Evolutionary conservation across 2,113 vertebrate genomes (phyloP), one percentile per base, ranked within the genome.

Genomic region (Carassius gibelio): DNA sequence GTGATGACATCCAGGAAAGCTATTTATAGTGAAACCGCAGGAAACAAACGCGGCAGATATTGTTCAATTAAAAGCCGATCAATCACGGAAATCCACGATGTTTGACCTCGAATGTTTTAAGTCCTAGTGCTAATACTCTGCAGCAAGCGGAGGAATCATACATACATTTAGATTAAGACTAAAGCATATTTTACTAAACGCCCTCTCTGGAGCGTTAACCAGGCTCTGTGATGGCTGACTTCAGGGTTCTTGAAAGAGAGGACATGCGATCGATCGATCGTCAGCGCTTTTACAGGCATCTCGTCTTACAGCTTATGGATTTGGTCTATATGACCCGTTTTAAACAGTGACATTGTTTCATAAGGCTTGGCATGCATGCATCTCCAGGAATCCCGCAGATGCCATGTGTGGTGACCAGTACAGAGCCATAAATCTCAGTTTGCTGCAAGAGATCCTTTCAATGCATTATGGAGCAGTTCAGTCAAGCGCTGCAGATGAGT

Each of bases 21-120:
- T 84, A 80, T 82, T 82, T 72, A 84, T 82, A 86, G 84, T 11
- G 30, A 50, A 68, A 45, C 23, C 55, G 52, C 66, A 30, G 52
- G 75, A 84, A 52, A 15, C 48, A 68, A 8, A 48, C 68, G 42
- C 66, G 74, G 30, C 3, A 42, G 50, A 79, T n/a, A 34, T 82
- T 66, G 68, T 79, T 64, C 72, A 52, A 71, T 21, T 30, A 59
- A 61, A 75, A 36, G 19, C 3, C 26, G 76, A 61, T 38, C 59
- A 61, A 42, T 78, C 17, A 59, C 76, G 30, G 10, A n/a, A 78
- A 61, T 38, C 55, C 55, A 4, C 55, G 19, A 34, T 34, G 14
- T 69, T 17, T 17, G 13, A 34, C 8, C 42, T 8, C 42, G 42
- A 42, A 8, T 42, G 42, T 42, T 7, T 42, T 1, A 7, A 42